phyloP scores from a whole-genome alignment of 2,113 vertebrate genomes.

The Silurus meridionalis region DNA sequence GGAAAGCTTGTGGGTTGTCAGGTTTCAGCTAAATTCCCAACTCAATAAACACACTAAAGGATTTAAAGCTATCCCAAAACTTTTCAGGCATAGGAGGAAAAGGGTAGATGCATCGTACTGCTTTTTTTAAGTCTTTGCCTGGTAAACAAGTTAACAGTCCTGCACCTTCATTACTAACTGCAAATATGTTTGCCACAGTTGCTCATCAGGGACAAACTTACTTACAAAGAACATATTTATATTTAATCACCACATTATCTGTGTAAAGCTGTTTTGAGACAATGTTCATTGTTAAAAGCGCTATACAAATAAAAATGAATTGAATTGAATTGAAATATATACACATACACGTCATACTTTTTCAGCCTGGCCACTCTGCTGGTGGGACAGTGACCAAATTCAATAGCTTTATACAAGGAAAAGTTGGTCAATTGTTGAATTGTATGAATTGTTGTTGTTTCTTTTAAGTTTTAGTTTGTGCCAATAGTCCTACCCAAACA shows the following conservation, averaged over 20 bases:
- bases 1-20: slow-evolving; percentile 2
- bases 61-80: neutral
- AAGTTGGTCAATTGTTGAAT: too few relatives aligned
- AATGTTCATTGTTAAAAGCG: too few relatives aligned
- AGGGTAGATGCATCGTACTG: neutral
- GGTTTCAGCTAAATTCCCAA: slow-evolving; percentile 19
- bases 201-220: too few relatives aligned
- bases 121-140: neutral
- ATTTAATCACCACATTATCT: too few relatives aligned
- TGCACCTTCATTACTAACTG: neutral
- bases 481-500: neutral
- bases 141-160: neutral
- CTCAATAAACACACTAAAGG: neutral
- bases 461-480: neutral
- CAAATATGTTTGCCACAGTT: too few relatives aligned
- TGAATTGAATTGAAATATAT: too few relatives aligned
- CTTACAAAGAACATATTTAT: too few relatives aligned
- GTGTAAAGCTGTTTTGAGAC: too few relatives aligned
- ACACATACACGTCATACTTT: neutral
- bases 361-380: neutral
- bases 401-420: neutral
- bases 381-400: neutral
- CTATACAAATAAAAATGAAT: too few relatives aligned
- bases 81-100: neutral
- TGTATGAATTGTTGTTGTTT: neutral